Percentiles rank a stretch among this genome's conserved stretches.
Evolutionary conservation across 2,113 vertebrate genomes (phyloP).

Genomic region (Strigops habroptila): DNA sequence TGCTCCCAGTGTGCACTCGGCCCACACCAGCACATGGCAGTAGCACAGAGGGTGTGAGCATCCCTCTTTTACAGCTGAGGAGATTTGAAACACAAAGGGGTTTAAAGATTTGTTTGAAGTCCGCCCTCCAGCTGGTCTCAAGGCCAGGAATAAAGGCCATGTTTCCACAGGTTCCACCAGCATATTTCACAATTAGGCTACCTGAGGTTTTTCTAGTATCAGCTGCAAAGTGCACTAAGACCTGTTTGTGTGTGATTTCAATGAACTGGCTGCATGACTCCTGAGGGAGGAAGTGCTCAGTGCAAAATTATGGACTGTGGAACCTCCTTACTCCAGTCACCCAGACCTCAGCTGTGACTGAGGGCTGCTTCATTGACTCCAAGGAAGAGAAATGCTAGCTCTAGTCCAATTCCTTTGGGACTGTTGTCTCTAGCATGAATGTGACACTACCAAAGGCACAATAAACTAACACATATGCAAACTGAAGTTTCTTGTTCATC

Average conservation of each 20-base stretch:
- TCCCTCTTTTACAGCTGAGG: not conserved
- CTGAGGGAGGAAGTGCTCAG: slow-evolving; percentile 1
- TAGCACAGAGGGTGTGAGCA: not conserved
- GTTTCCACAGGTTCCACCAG: not conserved
- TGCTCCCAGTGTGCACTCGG: not conserved
- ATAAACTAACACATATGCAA: not conserved
- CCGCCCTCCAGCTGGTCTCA: not conserved
- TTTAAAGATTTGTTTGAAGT: not conserved
- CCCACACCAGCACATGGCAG: not conserved
- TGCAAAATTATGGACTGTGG: not conserved
- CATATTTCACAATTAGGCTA: not conserved
- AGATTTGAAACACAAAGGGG: not conserved
- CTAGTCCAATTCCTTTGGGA: not conserved
- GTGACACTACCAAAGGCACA: not conserved
- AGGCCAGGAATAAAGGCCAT: not conserved
- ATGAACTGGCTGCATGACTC: not conserved
- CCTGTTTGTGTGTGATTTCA: not conserved
- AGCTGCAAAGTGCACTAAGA: not conserved
- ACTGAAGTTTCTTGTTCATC: not conserved
- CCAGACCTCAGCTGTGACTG: not conserved
- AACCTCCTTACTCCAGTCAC: not conserved
- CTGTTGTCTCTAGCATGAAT: not conserved
- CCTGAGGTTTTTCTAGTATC: not conserved
- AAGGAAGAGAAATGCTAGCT: not conserved
- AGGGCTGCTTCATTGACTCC: not conserved